These are phyloP conservation scores for Sinonovacula constricta DNA, from an alignment of 1,140 invertebrate genomes.

Conservation along the genomic window DNA sequence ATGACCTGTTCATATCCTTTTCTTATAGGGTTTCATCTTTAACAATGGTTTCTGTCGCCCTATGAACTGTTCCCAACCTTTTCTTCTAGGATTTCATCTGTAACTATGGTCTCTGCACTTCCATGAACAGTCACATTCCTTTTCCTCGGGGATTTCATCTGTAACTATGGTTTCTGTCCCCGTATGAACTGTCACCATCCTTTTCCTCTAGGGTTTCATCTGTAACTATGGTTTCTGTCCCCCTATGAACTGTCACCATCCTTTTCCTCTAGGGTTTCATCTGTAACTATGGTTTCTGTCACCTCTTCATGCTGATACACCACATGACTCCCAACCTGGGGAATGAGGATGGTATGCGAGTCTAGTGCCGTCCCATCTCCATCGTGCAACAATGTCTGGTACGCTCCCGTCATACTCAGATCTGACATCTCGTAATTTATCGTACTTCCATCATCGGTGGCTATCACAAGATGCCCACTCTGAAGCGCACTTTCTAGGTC, in stretches of 20 bases:
- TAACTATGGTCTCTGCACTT: too few relatives aligned
- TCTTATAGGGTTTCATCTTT: too few relatives aligned
- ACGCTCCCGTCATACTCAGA: constrained; percentile 63
- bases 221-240: too few relatives aligned
- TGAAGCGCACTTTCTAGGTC: constrained; percentile 60
- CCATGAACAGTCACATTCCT: too few relatives aligned
- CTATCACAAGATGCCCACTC: constrained; percentile 66
- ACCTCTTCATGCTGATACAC: constrained; percentile 5
- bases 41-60: too few relatives aligned
- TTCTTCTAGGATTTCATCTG: too few relatives aligned
- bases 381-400: constrained; percentile 57
- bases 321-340: constrained; percentile 1
- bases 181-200: too few relatives aligned
- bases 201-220: too few relatives aligned
- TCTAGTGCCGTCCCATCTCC: constrained; percentile 25
- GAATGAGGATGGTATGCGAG: constrained; percentile 28
- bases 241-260: not conserved
- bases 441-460: constrained; percentile 66
- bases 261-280: not conserved
- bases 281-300: not conserved
- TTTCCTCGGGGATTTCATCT: too few relatives aligned
- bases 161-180: too few relatives aligned
- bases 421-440: constrained; percentile 69
- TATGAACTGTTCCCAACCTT: too few relatives aligned
- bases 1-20: too few relatives aligned